Percentiles rank a stretch among this genome's conserved stretches.
phyloP scores from a whole-genome alignment of 1,140 invertebrate species.

The Chlorops oryzae region DNA sequence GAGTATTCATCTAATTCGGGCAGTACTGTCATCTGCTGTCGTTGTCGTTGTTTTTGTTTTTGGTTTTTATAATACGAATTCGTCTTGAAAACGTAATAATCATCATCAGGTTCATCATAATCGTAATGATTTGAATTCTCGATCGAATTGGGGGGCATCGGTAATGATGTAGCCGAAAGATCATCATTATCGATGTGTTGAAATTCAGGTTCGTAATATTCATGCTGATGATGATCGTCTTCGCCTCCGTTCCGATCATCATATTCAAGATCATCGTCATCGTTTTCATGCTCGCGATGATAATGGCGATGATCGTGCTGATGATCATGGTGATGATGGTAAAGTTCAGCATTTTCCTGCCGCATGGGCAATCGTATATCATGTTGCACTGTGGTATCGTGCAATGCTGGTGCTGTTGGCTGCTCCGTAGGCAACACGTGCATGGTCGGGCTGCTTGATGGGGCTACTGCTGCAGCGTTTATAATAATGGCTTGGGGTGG shows the following conservation, averaged over 20 bases:
- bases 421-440: not conserved
- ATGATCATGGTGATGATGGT: too few relatives aligned
- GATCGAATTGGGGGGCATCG: too few relatives aligned
- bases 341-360: not conserved
- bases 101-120: not conserved
- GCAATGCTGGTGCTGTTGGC: conserved; percentile 5
- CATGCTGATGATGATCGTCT: too few relatives aligned
- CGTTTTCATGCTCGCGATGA: not conserved
- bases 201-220: too few relatives aligned
- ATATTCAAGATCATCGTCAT: not conserved
- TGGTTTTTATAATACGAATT: not conserved
- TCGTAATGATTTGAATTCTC: not conserved
- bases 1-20: too few relatives aligned
- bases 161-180: too few relatives aligned
- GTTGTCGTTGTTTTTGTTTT: not conserved
- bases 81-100: conserved; percentile 1
- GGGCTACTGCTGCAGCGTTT: conserved; percentile 36
- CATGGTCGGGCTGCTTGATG: conserved; percentile 20
- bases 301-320: too few relatives aligned
- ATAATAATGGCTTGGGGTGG: conserved; percentile 26
- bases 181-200: not conserved
- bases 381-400: not conserved
- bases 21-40: too few relatives aligned
- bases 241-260: too few relatives aligned
- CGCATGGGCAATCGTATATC: not conserved